Conservation (phyloP, 2,888 invertebrate species). For the Hoplodrina ambigua region DNA sequence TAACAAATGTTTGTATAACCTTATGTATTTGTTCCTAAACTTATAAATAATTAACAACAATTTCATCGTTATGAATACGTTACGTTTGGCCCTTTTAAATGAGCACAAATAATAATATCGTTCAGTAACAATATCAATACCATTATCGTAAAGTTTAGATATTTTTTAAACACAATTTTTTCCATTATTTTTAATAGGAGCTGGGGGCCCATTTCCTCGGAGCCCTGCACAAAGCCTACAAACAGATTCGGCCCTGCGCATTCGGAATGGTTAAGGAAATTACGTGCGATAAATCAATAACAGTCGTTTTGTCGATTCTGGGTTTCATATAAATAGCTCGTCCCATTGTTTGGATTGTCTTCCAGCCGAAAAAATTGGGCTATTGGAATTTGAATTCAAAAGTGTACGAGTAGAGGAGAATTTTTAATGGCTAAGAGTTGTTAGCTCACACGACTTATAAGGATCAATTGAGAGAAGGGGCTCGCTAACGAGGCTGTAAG, state of each 20-base stretch:
- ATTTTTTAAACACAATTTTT: no score
- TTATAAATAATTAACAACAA: no score
- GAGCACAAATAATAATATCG: no score
- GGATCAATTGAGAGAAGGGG: slow-evolving; percentile 47
- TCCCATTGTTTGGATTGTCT: slow-evolving; percentile 11
- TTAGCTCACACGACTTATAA: slow-evolving; percentile 32
- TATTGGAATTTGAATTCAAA: slow-evolving; percentile 10
- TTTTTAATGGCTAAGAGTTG: slow-evolving; percentile 21
- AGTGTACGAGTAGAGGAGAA: slow-evolving; percentile 1
- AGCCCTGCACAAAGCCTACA: no score
- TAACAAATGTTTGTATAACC: no score
- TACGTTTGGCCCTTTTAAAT: no score
- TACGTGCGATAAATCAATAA: slow-evolving; percentile 40
- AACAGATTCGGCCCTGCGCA: neutral
- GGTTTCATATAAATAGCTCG: slow-evolving; percentile 28
- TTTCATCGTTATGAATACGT: no score
- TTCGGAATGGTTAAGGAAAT: slow-evolving; percentile 30
- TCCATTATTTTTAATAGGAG: no score
- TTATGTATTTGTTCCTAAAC: no score
- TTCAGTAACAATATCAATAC: no score
- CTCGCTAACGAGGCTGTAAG: slow-evolving; percentile 46
- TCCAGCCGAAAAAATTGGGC: slow-evolving; percentile 2
- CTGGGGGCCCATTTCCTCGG: no score
- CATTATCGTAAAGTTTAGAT: no score
- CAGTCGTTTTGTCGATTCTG: slow-evolving; percentile 26